These are phyloP conservation scores for Drosophila anomalipes DNA, from an alignment of 2,888 invertebrate species.

Conservation along the genomic window DNA sequence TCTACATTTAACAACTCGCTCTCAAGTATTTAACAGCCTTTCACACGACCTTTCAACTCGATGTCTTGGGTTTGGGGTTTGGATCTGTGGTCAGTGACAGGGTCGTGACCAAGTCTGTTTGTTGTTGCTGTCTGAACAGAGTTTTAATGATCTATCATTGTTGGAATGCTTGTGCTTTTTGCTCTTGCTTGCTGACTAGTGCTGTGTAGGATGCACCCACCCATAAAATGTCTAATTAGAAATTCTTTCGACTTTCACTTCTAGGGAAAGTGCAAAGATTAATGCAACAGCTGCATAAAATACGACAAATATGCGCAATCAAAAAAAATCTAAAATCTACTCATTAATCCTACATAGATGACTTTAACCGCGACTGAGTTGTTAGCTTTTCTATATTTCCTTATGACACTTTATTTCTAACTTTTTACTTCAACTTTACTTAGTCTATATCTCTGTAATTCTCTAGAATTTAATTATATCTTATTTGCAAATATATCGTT, in stretches of 20 bases:
- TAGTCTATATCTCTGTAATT: neutral
- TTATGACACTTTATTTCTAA: neutral
- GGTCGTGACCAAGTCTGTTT: constrained; percentile 43
- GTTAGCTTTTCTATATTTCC: neutral
- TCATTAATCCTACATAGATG: neutral
- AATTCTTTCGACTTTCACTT: constrained; percentile 56
- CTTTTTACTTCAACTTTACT: neutral
- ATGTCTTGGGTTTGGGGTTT: constrained; percentile 12
- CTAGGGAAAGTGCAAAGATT: constrained; percentile 43
- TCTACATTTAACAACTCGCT: constrained; percentile 1
- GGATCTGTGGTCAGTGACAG: constrained; percentile 29
- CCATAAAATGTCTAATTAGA: constrained; percentile 14
- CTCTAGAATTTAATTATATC: neutral
- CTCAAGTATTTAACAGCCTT: constrained; percentile 53
- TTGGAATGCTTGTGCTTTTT: constrained; percentile 44
- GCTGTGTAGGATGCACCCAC: constrained; percentile 33
- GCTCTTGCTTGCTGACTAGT: constrained; percentile 2
- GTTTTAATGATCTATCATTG: constrained; percentile 76
- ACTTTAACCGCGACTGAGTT: neutral
- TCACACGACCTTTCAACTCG: constrained; percentile 71
- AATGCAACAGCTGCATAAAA: constrained; percentile 8
- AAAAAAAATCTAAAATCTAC: neutral
- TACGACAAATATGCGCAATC: neutral
- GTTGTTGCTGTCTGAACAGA: constrained; percentile 30
- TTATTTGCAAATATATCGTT: neutral